Evolutionary conservation across 2,888 invertebrate species (phyloP).

Genomic region (Drosophila antonietae): DNA sequence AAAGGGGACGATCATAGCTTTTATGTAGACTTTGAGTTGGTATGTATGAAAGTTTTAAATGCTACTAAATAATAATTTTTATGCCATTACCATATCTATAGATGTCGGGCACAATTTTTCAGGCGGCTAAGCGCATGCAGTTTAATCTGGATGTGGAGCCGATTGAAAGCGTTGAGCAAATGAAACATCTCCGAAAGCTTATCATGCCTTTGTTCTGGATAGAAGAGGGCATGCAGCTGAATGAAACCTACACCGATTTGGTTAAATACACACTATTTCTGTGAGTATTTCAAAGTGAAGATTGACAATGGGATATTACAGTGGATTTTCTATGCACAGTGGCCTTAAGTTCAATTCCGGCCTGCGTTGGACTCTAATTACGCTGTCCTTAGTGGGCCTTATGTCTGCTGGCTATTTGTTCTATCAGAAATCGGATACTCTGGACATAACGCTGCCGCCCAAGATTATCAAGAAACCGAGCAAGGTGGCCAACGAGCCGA

Average conservation of each 20-base stretch:
- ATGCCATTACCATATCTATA: conserved; percentile 27
- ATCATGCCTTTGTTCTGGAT: conserved; percentile 92
- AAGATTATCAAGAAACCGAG: conserved; percentile 71
- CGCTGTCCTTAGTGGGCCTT: conserved; percentile 77
- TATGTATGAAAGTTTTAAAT: conserved; percentile 81
- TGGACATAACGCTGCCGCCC: conserved; percentile 80
- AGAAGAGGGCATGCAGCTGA: conserved; percentile 90
- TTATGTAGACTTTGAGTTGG: conserved; percentile 91
- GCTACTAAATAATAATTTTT: not conserved
- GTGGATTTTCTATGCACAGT: conserved; percentile 47
- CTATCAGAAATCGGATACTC: conserved; percentile 75
- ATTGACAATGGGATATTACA: not conserved
- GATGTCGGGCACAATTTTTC: conserved; percentile 88
- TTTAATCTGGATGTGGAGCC: conserved; percentile 89
- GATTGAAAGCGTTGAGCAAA: conserved; percentile 88
- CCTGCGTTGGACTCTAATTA: conserved; percentile 82
- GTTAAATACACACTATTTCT: conserved; percentile 85
- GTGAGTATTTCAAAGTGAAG: conserved; percentile 61
- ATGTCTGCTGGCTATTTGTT: conserved; percentile 79
- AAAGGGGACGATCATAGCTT: conserved; percentile 90
- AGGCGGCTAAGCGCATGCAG: conserved; percentile 90
- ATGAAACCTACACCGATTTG: conserved; percentile 88
- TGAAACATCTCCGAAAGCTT: conserved; percentile 88
- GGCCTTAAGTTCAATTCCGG: conserved; percentile 82
- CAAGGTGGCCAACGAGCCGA: conserved; percentile 61